phyloP scores from a whole-genome alignment of 2,113 vertebrate genomes.

The Lepidothrix coronata region DNA sequence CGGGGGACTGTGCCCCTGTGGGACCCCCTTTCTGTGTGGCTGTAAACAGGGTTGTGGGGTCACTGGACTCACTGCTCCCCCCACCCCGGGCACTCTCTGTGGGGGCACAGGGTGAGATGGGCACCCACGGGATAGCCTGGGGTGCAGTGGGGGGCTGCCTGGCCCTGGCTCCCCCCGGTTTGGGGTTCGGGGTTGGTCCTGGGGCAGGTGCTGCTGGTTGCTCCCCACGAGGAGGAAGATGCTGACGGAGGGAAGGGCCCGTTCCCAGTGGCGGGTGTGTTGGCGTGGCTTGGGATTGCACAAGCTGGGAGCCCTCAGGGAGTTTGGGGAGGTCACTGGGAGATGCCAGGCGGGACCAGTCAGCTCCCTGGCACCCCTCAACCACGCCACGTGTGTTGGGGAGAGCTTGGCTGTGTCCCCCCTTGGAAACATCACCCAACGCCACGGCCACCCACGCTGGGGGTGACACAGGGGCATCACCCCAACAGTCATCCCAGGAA shows the following conservation, averaged over 20 bases:
- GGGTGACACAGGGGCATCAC: neutral
- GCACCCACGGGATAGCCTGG: neutral
- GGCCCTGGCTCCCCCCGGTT: fast-evolving
- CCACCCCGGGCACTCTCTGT: fast-evolving
- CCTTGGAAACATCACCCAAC: neutral
- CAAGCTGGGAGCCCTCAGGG: neutral
- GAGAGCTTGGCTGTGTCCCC: neutral
- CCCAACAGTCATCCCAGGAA: neutral
- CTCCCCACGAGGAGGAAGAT: neutral
- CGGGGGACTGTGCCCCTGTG: fast-evolving
- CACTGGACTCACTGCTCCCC: neutral
- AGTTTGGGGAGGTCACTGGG: neutral
- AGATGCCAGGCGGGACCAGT: neutral
- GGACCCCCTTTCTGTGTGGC: fast-evolving
- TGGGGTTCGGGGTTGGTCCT: neutral
- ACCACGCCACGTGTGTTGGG: fast-evolving
- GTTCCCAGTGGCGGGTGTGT: neutral
- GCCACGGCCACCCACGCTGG: neutral
- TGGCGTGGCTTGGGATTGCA: constrained; percentile 16
- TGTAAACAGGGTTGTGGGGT: too few relatives aligned
- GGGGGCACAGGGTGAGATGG: fast-evolving
- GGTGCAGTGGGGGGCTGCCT: neutral
- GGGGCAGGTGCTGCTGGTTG: fast-evolving
- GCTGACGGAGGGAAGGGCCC: neutral
- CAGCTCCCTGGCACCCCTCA: neutral